phyloP scores from a whole-genome alignment of 2,797 vertebrate genomes.

The Erethizon dorsatum region DNA sequence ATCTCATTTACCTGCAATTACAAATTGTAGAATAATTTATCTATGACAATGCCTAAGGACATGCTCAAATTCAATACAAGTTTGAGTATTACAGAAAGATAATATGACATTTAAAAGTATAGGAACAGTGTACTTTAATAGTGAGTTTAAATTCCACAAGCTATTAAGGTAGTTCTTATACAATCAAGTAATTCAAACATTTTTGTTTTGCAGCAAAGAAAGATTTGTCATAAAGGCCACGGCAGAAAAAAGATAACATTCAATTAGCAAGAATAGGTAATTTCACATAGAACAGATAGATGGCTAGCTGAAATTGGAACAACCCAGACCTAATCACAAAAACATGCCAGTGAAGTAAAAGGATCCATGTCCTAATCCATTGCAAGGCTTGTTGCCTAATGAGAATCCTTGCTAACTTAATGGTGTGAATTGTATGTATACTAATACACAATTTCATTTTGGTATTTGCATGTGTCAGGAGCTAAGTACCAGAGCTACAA shows the following conservation, averaged over 20 bases:
- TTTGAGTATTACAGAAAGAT: conserved; percentile 59
- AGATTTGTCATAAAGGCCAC: conserved; percentile 1
- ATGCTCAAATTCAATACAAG: conserved; percentile 55
- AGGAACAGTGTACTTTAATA: background rate
- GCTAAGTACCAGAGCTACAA: background rate
- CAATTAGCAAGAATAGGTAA: background rate
- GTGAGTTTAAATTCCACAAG: conserved; percentile 57
- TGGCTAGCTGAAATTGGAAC: background rate
- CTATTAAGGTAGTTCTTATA: conserved; percentile 18
- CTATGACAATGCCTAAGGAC: background rate
- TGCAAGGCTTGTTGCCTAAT: background rate
- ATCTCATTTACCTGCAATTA: background rate
- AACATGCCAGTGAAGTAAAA: background rate
- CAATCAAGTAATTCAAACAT: background rate
- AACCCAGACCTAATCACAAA: background rate
- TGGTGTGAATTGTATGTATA: conserved; percentile 9
- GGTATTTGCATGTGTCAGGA: conserved; percentile 1
- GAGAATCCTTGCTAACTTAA: background rate
- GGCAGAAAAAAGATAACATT: conserved; percentile 50
- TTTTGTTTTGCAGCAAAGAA: conserved; percentile 53
- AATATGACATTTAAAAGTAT: conserved; percentile 49
- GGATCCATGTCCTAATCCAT: background rate
- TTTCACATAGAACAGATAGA: background rate
- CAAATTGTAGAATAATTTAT: background rate
- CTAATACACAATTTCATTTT: conserved; percentile 13